phyloP scores from a whole-genome alignment of 2,797 vertebrate species.

The Lithobates pipiens region DNA sequence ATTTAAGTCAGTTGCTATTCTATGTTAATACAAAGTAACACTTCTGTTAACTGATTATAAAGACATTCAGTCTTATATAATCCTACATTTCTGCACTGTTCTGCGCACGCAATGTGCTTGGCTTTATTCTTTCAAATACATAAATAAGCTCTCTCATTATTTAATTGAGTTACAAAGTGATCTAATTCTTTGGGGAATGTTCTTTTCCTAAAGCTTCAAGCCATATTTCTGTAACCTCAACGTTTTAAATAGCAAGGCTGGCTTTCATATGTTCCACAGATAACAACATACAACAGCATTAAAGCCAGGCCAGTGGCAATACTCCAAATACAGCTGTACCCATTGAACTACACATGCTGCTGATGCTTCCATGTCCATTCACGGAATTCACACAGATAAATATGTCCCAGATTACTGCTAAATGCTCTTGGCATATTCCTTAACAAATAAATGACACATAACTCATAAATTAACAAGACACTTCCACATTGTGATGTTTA shows the following conservation, averaged over 20 bases:
- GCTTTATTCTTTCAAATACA: conserved; percentile 5
- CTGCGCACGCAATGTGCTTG: not conserved
- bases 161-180: conserved; percentile 50
- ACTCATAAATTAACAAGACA: conserved; percentile 2
- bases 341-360: conserved; percentile 9
- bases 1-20: too few species aligned
- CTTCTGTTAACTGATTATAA: not conserved
- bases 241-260: conserved; percentile 47
- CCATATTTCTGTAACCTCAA: conserved; percentile 49
- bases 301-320: conserved; percentile 26
- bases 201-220: conserved; percentile 48
- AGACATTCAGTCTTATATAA: not conserved
- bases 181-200: conserved; percentile 48
- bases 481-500: not conserved
- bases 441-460: conserved; percentile 13
- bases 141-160: conserved; percentile 33
- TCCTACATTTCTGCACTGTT: conserved; percentile 2
- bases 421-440: conserved; percentile 11
- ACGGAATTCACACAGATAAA: conserved; percentile 7
- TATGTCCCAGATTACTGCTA: not conserved
- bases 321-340: conserved; percentile 19
- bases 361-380: conserved; percentile 8
- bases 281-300: conserved; percentile 41
- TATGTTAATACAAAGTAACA: too few species aligned
- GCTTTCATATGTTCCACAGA: conserved; percentile 52